Conservation (phyloP, 2,888 invertebrate genomes). For the Phytoseiulus persimilis region DNA sequence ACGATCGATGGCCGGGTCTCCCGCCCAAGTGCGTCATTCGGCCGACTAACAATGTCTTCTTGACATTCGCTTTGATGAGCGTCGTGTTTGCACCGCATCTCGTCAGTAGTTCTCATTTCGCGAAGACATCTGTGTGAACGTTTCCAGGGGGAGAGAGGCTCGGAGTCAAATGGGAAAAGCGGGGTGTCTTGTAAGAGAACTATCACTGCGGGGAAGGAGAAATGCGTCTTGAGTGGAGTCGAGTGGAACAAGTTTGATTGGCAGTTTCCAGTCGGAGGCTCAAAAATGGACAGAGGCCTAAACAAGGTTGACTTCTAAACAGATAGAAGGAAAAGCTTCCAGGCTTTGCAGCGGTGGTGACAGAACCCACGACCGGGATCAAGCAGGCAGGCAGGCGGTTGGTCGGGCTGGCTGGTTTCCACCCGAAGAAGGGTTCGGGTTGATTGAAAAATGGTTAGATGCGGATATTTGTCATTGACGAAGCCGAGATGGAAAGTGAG, state of each 20-base stretch:
- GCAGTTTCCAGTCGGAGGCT: neutral
- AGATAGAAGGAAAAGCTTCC: neutral
- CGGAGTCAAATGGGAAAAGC: neutral
- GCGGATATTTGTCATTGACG: neutral
- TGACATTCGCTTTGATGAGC: neutral
- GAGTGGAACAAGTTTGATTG: slow-evolving; percentile 5
- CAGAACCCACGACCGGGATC: neutral
- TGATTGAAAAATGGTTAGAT: neutral
- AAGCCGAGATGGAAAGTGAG: neutral
- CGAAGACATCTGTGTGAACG: neutral
- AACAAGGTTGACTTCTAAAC: neutral
- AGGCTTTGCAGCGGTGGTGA: neutral
- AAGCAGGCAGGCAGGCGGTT: neutral
- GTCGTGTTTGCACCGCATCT: neutral
- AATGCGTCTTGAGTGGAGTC: neutral
- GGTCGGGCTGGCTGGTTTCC: neutral
- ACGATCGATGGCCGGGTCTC: neutral
- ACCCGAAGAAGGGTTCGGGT: neutral
- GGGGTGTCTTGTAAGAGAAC: neutral
- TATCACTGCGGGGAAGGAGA: neutral
- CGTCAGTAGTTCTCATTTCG: neutral
- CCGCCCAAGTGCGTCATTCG: neutral
- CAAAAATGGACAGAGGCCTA: neutral
- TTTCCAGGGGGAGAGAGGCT: neutral
- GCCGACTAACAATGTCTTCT: neutral